These are phyloP conservation scores for Stratiolaelaps scimitus DNA, from an alignment of 1,140 invertebrate genomes.

Conservation along the genomic window DNA sequence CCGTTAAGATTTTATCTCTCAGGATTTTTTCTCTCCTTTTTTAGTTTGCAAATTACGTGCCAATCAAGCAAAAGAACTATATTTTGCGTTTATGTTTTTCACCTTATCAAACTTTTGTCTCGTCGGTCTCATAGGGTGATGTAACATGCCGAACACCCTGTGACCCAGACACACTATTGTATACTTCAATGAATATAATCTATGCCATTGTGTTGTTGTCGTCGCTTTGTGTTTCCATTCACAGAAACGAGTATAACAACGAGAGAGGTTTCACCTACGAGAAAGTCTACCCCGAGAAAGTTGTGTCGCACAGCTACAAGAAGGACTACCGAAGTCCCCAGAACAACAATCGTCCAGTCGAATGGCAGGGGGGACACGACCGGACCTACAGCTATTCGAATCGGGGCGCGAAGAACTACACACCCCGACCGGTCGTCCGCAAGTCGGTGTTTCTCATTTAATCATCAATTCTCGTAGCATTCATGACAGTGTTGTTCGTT, in stretches of 20 bases:
- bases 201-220: neutral
- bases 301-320: constrained; percentile 13
- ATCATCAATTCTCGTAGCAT: too few species aligned
- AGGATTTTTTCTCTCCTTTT: too few species aligned
- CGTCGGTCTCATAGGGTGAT: too few species aligned
- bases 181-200: neutral
- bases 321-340: constrained; percentile 8
- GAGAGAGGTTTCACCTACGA: constrained; percentile 20
- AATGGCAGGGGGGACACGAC: constrained; percentile 9
- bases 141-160: too few species aligned
- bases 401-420: constrained; percentile 13
- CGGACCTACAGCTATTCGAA: constrained; percentile 20
- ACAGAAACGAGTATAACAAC: constrained; percentile 9
- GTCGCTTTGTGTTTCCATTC: neutral
- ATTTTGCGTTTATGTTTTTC: too few species aligned
- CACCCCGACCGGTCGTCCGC: neutral
- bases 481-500: too few species aligned
- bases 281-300: constrained; percentile 23
- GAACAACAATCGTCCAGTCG: neutral
- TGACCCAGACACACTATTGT: too few species aligned
- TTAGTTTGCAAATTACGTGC: too few species aligned
- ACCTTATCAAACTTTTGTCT: too few species aligned
- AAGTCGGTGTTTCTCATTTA: neutral
- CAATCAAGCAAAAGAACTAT: too few species aligned
- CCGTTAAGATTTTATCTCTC: too few species aligned